Evolutionary conservation across 2,113 vertebrate species (phyloP), one percentile per base, ranked within the genome.

Genomic region (Fregata magnificens): DNA sequence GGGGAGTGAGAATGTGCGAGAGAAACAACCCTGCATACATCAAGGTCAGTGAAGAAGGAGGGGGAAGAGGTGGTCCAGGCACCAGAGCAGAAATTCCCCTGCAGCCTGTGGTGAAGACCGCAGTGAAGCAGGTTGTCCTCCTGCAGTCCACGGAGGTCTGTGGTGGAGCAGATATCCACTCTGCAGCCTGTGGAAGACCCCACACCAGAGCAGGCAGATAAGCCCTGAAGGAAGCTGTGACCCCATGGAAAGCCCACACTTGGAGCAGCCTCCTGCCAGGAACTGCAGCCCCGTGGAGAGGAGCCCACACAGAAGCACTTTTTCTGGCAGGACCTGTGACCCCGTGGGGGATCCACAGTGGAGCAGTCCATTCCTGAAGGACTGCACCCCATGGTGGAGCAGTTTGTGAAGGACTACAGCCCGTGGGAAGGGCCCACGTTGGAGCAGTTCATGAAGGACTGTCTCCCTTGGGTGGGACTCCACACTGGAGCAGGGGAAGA

Each of bases 161-260:
- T 1, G 4, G 19, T 17, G 12, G 49, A 82, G 36, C 21, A 69
- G 31, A 22, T 13, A 42, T 6, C 18, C 12, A 47, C 34, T 58
- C 65, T 63, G 31, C 34, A 58, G 12, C 38, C 18, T 5, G 2
- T 4, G 26, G 12, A 72, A 7, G 21, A 77, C 11, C 2, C 7
- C 45, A 61, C 3, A 3, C 16, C 7, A 12, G 9, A 85, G 58
- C 21, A 47, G 19, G 13, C 24, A 14, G 19, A 32, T 38, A 58
- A 77, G 4, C 20, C 47, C 52, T 38, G 24, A 53, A 73, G 38
- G 40, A 85, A n/a, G 16, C 6, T 67, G 16, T 28, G 26, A 67
- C 28, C 34, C 40, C 1, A 0, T 4, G 2, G 22, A 47, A 18
- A 47, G 22, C 18, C 19, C 4, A 2, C 1, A 3, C 7, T 38